Evolutionary conservation across 2,888 invertebrate species (phyloP).

Genomic region (Hypselothyrea guttata): DNA sequence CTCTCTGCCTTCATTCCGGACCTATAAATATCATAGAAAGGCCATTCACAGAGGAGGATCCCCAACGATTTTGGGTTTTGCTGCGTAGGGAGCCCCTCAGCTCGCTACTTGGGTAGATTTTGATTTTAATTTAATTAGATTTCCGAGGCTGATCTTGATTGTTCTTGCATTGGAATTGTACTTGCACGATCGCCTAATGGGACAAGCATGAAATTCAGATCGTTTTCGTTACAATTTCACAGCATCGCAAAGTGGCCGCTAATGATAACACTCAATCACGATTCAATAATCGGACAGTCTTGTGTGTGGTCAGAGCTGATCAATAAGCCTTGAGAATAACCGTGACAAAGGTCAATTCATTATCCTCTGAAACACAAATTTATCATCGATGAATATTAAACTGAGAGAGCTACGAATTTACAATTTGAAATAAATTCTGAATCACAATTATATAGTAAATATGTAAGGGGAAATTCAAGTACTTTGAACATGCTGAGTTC

Average conservation of each 20-base stretch:
- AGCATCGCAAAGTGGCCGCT: constrained; percentile 57
- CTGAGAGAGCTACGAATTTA: too few relatives aligned
- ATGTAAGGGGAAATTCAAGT: neutral
- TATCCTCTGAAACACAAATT: neutral
- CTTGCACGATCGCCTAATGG: constrained; percentile 64
- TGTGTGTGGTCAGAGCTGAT: constrained; percentile 71
- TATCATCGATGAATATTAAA: too few relatives aligned
- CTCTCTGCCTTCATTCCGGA: neutral
- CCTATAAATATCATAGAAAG: constrained; percentile 8
- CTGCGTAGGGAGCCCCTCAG: constrained; percentile 67
- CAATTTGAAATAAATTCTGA: too few relatives aligned
- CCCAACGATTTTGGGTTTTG: constrained; percentile 19
- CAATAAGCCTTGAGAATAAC: too few relatives aligned
- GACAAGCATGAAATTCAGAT: constrained; percentile 70
- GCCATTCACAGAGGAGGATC: constrained; percentile 28
- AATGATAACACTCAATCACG: constrained; percentile 65
- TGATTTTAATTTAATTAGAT: constrained; percentile 72
- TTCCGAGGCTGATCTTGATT: constrained; percentile 28
- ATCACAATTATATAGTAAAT: too few relatives aligned
- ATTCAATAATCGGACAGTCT: too few relatives aligned
- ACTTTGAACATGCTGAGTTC: neutral
- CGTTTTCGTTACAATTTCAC: constrained; percentile 45
- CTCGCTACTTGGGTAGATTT: constrained; percentile 67
- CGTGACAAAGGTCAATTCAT: constrained; percentile 61
- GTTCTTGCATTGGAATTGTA: constrained; percentile 28